Percentiles rank a stretch among this genome's conserved stretches.
phyloP scores from a whole-genome alignment of 2,888 invertebrate genomes.

The Odontothrips loti region DNA sequence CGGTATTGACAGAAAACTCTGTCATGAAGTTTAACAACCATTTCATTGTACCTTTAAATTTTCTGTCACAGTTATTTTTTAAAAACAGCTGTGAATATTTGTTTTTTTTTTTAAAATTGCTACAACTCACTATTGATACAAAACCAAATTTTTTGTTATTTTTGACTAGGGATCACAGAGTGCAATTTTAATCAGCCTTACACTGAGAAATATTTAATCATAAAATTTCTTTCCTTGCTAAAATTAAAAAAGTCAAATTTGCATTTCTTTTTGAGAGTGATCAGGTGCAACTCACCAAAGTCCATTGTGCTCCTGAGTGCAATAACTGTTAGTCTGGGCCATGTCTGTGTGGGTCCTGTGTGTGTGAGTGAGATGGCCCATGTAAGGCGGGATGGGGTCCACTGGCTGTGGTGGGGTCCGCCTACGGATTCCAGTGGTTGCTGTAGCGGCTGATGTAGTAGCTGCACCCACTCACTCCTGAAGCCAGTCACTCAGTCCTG shows the following conservation, averaged over 20 bases:
- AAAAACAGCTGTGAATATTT: background rate
- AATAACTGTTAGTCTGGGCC: background rate
- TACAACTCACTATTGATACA: background rate
- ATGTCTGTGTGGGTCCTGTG: background rate
- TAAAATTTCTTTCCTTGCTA: background rate
- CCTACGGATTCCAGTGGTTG: conserved; percentile 8
- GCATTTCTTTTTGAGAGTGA: background rate
- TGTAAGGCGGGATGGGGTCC: conserved; percentile 21
- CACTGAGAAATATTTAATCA: no score
- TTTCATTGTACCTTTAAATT: background rate
- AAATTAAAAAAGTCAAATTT: background rate
- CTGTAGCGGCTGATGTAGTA: conserved; percentile 24
- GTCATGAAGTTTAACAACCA: background rate
- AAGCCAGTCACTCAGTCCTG: conserved; percentile 22
- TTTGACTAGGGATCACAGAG: background rate
- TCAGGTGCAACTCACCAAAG: background rate
- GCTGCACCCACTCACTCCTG: conserved; percentile 12
- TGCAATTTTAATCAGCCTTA: background rate
- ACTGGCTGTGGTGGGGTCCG: conserved; percentile 18
- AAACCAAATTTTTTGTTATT: background rate
- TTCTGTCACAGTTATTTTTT: background rate
- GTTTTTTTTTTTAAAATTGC: background rate
- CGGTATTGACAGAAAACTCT: background rate
- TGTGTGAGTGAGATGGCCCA: conserved; percentile 12
- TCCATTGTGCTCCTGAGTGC: conserved; percentile 9